phyloP scores from a whole-genome alignment of 2,888 invertebrate genomes.

The Diarsia mendica region DNA sequence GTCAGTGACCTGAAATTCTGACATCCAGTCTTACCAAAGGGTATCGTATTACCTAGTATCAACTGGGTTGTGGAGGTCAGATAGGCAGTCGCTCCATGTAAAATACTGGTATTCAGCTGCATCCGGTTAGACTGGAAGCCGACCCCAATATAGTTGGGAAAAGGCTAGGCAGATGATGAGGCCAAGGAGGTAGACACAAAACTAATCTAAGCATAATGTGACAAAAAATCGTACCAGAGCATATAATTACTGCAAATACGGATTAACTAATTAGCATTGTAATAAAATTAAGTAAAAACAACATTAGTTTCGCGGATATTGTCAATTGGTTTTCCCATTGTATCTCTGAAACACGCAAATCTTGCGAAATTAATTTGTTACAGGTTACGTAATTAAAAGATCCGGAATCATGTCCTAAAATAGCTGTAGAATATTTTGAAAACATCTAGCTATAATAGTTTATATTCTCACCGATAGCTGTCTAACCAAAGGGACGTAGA shows the following conservation, averaged over 20 bases:
- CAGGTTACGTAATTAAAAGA: conserved; percentile 8
- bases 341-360: conserved; percentile 29
- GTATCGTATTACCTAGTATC: no score
- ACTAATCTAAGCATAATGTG: no score
- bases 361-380: conserved; percentile 22
- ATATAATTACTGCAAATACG: not conserved
- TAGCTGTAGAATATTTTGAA: not conserved
- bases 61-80: no score
- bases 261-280: conserved; percentile 15
- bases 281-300: conserved; percentile 21
- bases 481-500: not conserved
- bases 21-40: no score
- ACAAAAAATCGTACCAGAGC: not conserved
- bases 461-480: no score
- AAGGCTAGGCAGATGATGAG: no score
- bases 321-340: conserved; percentile 47
- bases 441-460: not conserved
- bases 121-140: no score
- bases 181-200: no score
- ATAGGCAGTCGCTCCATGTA: no score
- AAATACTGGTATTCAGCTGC: no score
- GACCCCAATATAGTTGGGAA: no score
- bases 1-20: no score
- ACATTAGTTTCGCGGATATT: conserved; percentile 41
- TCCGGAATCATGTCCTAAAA: conserved; percentile 28